Base-by-base conservation (phyloP, 2,888 invertebrate species). In the Callimorpha dominula region DNA sequence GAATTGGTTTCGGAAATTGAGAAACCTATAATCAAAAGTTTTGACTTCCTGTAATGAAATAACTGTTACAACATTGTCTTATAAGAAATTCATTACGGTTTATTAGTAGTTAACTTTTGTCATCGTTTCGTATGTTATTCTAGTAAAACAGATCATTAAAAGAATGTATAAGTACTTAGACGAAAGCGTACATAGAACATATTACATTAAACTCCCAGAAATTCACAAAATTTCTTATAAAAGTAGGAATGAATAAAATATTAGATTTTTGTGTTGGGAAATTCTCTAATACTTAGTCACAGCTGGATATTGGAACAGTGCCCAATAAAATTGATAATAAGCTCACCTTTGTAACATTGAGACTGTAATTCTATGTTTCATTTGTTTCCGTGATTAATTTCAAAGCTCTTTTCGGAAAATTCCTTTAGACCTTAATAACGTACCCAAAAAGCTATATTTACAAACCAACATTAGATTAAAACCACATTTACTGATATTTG, bases 271-370 rank as follows among this genome's bases (percentile, higher is more conserved):
- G 9, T 62, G 50, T 66, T 42, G 46, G 3, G 43, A 50, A 67
- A 67, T 52, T 67, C 66, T 67, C 50, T 42, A 20, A 17, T 60
- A 62, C 50, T 66, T 71, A 66, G 60, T 66, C 71, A 66, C 52
- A 52, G 42, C 52, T 42, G 20, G 0, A 42, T 43, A 31, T 63
- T 71, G 62, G 66, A 71, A 62, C 62, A 15, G 20, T 67, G 71
- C 71, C 71, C 66, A 71, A 52, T 71, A 67, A 67, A 70, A 71
- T 63, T 67, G 67, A 71, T 71, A 71, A 67, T 71, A 71, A n/a
- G 52, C 31, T 71, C 52, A 67, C 71, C 66, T 71, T 67, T 71
- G 50, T 66, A 66, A 49, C 50, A 67, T 62, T 71, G 42, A 62
- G n/a, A 62, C 11, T 60, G 66, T 65, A 66, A 62, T 67, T 62